A percentile compares a stretch with the other conserved stretches of the same genome.
Conservation (phyloP, 2,113 vertebrate genomes). For the Tyto alba region DNA sequence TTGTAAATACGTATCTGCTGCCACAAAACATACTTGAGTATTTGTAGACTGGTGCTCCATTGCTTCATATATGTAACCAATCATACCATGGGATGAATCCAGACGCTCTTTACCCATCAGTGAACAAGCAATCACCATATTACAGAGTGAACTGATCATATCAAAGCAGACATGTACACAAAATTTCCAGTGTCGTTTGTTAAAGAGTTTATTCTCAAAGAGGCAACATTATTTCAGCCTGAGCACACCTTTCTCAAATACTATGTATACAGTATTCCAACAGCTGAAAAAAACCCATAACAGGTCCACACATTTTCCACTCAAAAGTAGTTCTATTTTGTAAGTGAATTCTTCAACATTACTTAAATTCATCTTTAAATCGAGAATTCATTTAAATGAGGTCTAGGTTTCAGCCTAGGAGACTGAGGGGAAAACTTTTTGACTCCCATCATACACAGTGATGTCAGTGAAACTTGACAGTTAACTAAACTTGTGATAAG, state of each 20-base stretch:
- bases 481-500: neutral
- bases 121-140: neutral
- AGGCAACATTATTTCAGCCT: constrained; percentile 7
- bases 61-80: neutral
- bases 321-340: neutral
- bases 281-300: neutral
- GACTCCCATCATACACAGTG: neutral
- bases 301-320: neutral
- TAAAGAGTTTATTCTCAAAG: constrained; percentile 56
- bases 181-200: neutral
- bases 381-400: neutral
- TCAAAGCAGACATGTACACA: constrained; percentile 18
- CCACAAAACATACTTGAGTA: neutral
- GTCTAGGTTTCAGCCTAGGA: neutral
- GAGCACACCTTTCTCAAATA: neutral
- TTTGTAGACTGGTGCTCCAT: neutral
- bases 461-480: neutral
- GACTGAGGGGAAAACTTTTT: neutral
- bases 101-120: neutral
- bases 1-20: neutral
- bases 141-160: neutral
- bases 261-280: neutral
- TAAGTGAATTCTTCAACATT: neutral
- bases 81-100: neutral
- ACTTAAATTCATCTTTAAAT: neutral